Base-by-base conservation (phyloP, 35 echinoderm and acorn worm species). In the Apostichopus parvimensis region DNA sequence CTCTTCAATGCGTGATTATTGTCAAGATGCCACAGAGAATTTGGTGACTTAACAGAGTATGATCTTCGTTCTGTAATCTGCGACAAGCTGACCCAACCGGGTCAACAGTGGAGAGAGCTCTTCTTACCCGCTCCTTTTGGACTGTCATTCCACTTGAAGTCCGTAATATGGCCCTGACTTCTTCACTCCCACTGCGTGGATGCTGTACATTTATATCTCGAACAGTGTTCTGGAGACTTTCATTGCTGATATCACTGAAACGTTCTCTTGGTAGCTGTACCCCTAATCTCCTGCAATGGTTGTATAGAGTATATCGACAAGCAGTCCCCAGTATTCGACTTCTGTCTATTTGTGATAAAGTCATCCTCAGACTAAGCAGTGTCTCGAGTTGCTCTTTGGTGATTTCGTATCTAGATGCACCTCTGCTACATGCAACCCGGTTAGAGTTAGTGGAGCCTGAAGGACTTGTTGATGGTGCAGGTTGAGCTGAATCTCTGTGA, bases 1-100 rank as follows among this genome's bases (percentile, higher is more conserved):
- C 91, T 86, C 25, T 54, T 92, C 28, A 92, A 56, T 34, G 91
- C 91, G 45, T 92, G 78, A 92, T 92, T 81, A 25, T 84, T 84
- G 54, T 92, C 91, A 5, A 84, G 4, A 56, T 92, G 78, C 77
- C 91, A 92, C 56, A 92, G 45, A 15, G 78, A 20, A 54, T 92
- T 92, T 58, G 91, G 91, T 84, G 78, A 81, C 21, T 76, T 52
- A 2, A 92, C 91, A 83, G 8, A 83, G 78, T 65, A 92, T 8
- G 18, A 18, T 24, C 91, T 22, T 54, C 91, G 59, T 54, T 92
- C 54, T 22, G 91, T 84, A 20, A 59, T 52, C 18, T 64, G 78
- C 10, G 77, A 65, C 77, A 17, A 83, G 91, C 77, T 60, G 53
- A 5, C 6, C 79, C 66, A 45, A 64, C 5, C 9, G 91, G 91